A percentile compares a stretch with the other conserved stretches of the same genome.
Evolutionary conservation across 1,140 invertebrate genomes (phyloP).

Genomic region (Tribolium castaneum): DNA sequence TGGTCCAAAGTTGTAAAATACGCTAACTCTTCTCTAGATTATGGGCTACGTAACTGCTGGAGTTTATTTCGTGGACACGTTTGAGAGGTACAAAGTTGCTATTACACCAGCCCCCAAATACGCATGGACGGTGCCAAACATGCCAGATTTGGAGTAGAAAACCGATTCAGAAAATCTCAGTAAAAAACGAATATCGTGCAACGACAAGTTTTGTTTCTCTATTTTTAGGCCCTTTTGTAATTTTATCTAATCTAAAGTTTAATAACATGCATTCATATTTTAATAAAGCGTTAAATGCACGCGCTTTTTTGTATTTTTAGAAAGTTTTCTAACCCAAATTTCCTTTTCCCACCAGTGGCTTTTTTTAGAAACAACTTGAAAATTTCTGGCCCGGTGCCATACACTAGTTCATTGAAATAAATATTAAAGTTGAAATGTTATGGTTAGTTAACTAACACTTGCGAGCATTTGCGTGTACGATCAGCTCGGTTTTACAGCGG

Average conservation of each 20-base stretch:
- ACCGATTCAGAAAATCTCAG: background rate
- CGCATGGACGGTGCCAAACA: slow-evolving; percentile 22
- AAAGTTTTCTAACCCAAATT: background rate
- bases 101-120: slow-evolving; percentile 18
- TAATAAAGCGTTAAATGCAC: too few relatives aligned
- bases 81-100: slow-evolving; percentile 23
- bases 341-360: background rate
- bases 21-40: background rate
- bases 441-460: background rate
- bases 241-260: too few relatives aligned
- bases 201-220: too few relatives aligned
- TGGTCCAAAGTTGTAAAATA: background rate
- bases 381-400: background rate
- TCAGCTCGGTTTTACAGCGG: background rate
- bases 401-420: background rate
- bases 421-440: background rate
- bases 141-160: slow-evolving; percentile 15
- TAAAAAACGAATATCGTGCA: too few relatives aligned
- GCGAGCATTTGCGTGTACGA: background rate
- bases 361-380: background rate
- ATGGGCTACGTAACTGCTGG: background rate
- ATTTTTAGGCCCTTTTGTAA: too few relatives aligned
- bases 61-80: slow-evolving; percentile 28
- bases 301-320: too few relatives aligned
- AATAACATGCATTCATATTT: too few relatives aligned